phyloP scores from a whole-genome alignment of 2,113 vertebrate genomes.

The Cardinalis cardinalis region DNA sequence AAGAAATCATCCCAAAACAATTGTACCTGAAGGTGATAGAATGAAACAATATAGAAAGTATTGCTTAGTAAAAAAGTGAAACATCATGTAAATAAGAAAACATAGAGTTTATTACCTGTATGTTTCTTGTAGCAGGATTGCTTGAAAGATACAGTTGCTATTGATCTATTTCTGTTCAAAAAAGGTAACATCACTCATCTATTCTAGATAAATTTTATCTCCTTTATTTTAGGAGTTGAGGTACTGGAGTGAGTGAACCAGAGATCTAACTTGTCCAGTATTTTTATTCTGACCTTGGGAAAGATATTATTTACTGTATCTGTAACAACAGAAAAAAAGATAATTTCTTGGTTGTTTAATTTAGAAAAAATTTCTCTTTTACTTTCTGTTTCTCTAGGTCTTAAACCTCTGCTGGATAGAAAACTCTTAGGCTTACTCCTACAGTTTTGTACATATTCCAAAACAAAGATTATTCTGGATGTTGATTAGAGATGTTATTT shows the following conservation, averaged over 20 bases:
- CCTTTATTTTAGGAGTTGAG: not conserved
- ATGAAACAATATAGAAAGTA: not conserved
- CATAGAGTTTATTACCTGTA: not conserved
- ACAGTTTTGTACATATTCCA: not conserved
- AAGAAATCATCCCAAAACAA: not conserved
- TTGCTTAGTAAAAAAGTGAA: not conserved
- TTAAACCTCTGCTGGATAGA: not conserved
- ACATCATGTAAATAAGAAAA: not conserved
- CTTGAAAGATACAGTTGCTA: not conserved
- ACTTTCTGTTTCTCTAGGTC: not conserved
- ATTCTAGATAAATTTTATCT: not conserved
- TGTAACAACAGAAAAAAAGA: not conserved
- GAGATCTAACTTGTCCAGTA: not conserved
- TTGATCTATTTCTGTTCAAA: not conserved
- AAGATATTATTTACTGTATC: not conserved
- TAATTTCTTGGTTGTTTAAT: not conserved
- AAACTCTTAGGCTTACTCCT: not conserved
- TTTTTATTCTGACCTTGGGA: not conserved
- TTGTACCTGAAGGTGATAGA: not conserved
- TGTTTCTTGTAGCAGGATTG: not conserved
- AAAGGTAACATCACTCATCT: not conserved
- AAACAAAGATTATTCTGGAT: not conserved
- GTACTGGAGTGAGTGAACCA: not conserved
- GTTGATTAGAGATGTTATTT: not conserved
- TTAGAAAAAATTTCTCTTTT: not conserved